These are phyloP conservation scores for Ichneumoninae sp. DNA, from an alignment of 2,888 invertebrate genomes.

Conservation along the genomic window DNA sequence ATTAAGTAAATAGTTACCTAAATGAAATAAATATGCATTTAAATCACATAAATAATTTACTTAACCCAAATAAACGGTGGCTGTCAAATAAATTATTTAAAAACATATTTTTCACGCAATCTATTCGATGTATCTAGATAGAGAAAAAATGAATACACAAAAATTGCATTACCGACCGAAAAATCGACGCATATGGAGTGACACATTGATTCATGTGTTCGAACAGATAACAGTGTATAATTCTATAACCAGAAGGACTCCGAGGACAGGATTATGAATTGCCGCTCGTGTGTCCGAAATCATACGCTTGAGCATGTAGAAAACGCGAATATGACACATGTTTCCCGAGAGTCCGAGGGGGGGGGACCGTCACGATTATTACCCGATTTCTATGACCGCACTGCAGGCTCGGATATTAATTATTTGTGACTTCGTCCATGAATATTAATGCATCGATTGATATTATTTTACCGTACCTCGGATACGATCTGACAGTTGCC, in stretches of 20 bases:
- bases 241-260: neutral
- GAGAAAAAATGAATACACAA: neutral
- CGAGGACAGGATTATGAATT: neutral
- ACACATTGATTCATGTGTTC: neutral
- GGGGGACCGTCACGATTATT: conserved; percentile 31
- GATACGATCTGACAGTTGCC: conserved; percentile 34
- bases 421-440: conserved; percentile 54
- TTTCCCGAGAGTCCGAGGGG: conserved; percentile 21
- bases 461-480: conserved; percentile 40
- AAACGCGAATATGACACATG: conserved; percentile 39
- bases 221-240: neutral
- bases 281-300: conserved; percentile 29
- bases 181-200: neutral
- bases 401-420: conserved; percentile 45
- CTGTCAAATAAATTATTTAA: too few species aligned
- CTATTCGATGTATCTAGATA: too few species aligned
- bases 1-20: too few species aligned
- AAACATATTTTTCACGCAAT: too few species aligned
- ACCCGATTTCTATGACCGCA: conserved; percentile 36
- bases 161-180: neutral
- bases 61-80: too few species aligned
- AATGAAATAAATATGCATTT: too few species aligned
- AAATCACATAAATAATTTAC: too few species aligned
- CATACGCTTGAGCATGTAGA: conserved; percentile 26
- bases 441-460: conserved; percentile 61